A percentile compares a stretch with the other conserved stretches of the same genome.
phyloP scores from a whole-genome alignment of 1,140 invertebrate genomes.

The Atopsyche davidsoni region DNA sequence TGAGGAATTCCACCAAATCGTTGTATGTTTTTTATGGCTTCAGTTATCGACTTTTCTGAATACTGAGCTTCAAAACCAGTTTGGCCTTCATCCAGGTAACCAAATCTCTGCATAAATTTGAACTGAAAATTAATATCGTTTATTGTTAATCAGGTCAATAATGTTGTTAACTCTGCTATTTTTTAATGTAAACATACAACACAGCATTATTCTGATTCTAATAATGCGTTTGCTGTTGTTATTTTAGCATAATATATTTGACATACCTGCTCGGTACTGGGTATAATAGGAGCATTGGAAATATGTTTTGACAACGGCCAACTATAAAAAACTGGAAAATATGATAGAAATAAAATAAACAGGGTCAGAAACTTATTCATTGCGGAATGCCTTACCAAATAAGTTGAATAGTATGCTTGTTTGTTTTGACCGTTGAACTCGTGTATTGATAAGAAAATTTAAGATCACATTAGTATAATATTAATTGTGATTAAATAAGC shows the following conservation, averaged over 20 bases:
- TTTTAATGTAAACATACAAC: too few relatives aligned
- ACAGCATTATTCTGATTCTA: too few relatives aligned
- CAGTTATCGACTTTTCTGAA: constrained; percentile 50
- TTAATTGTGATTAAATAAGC: too few relatives aligned
- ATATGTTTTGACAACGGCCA: too few relatives aligned
- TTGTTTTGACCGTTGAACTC: constrained; percentile 22
- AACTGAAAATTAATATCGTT: constrained; percentile 39
- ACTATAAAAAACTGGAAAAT: too few relatives aligned
- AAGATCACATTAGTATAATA: neutral
- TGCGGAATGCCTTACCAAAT: too few relatives aligned
- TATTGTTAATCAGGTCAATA: neutral
- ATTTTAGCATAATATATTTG: neutral
- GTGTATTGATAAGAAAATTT: constrained; percentile 10
- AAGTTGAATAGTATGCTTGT: constrained; percentile 9
- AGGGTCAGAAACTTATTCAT: too few relatives aligned
- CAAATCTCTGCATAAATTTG: constrained; percentile 57
- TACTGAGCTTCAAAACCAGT: constrained; percentile 51
- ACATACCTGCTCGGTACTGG: constrained; percentile 23
- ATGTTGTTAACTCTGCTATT: neutral
- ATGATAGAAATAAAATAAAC: too few relatives aligned
- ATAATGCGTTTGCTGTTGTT: neutral
- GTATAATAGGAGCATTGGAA: constrained; percentile 9
- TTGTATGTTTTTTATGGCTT: constrained; percentile 59
- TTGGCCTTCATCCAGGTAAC: constrained; percentile 48
- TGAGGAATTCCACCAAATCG: constrained; percentile 58